Base-by-base conservation (phyloP, 2,888 invertebrate genomes). In the Ochropacha duplaris region DNA sequence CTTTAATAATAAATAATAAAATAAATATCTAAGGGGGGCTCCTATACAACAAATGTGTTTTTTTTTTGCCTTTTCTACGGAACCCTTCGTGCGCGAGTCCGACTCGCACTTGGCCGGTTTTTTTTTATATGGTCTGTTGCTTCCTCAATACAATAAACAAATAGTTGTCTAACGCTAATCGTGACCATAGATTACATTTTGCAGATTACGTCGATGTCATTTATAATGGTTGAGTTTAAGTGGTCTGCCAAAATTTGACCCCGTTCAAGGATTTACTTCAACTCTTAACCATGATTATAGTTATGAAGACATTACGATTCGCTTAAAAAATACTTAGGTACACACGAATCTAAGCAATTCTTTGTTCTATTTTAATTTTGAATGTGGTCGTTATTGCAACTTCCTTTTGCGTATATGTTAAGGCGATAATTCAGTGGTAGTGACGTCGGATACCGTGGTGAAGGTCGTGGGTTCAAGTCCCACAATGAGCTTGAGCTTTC, bases 121-220 rank as follows among this genome's bases (percentile, higher is more conserved):
- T 36, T 31, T 39, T 39, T 16, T 6, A 16, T 19, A 44, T 19
- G 44, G 44, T 44, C 19, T 19, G 44, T 8, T 44, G 44, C 44
- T 44, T 44, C 44, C 44, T 44, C 44, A 44, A 44, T 19, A 44
- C n/a, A 44, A 44, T 44, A 44, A 44, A 44, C 16, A 19, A 44
- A 44, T 44, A 44, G 44, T 44, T 44, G 44, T 16, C 31, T 34
- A 31, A 52, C 31, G 52, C 31, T 52, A 31, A 31, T 34, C 52
- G 52, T 51, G 51, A 51, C 44, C 44, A 19, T 19, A 44, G 44
- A 44, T 44, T 44, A 44, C 44, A 44, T 9, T 44, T 44, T 44
- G 9, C 44, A 44, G 44, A 44, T 19, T 44, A 44, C 44, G 44
- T 44, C 44, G 44, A 44, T 44, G 44, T 44, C 44, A 44, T 44